Percentiles rank a stretch among this genome's conserved stretches.
Evolutionary conservation across 2,113 vertebrate genomes (phyloP).

Genomic region (Gymnorhina tibicen): DNA sequence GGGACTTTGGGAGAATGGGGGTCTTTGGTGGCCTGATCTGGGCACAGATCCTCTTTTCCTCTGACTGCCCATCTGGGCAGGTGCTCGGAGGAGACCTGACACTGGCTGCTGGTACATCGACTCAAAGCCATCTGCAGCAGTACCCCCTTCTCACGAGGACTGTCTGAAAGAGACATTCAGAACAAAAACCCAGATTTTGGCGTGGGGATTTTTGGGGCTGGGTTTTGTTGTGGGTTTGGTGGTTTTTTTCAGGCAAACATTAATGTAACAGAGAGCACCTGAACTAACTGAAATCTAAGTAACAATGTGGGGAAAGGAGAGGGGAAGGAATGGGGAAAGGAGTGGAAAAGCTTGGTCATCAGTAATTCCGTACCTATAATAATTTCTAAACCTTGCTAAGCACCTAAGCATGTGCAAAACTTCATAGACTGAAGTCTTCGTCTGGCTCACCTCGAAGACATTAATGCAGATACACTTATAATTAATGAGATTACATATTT

Average conservation of each 20-base stretch:
- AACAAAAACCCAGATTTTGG: neutral
- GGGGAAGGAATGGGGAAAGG: neutral
- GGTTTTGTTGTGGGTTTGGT: neutral
- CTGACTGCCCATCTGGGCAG: neutral
- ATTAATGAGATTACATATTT: neutral
- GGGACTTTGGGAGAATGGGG: neutral
- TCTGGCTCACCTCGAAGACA: neutral
- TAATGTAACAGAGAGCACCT: neutral
- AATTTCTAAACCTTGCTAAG: neutral
- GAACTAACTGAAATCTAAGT: slow-evolving; percentile 34
- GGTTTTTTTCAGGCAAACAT: neutral
- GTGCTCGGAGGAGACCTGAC: neutral
- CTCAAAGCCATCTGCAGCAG: neutral
- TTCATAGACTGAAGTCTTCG: neutral
- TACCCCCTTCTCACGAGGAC: neutral
- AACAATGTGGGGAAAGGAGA: neutral
- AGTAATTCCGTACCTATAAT: neutral
- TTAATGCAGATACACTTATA: neutral
- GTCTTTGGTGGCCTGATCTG: neutral
- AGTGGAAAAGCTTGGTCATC: neutral
- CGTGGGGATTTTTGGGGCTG: rapidly evolving
- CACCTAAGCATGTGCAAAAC: neutral
- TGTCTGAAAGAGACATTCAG: neutral
- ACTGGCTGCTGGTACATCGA: neutral
- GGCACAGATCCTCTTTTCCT: neutral